Evolutionary conservation across 1,140 invertebrate species (phyloP), one percentile per base, ranked within the genome.

Genomic region (Dinothrombium tinctorium): DNA sequence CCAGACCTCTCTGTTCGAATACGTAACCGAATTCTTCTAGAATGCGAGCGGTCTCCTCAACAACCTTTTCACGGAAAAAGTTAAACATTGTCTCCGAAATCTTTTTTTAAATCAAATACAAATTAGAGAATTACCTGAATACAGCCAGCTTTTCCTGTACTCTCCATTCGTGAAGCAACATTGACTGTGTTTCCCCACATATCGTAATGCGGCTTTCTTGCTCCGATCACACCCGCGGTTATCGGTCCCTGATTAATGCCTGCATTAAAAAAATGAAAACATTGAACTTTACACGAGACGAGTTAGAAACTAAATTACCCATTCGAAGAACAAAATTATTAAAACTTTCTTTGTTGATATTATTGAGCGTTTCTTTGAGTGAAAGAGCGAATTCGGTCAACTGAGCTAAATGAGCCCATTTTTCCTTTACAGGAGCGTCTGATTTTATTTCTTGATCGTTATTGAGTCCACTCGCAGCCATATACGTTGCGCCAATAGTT

Each of bases 401-500:
- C 2, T 73, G 65, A 0, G 73, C 71, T 26, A 90, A 61, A 56
- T 89, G 83, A 1, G 68, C 68, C 84, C 84, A 90, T n/a, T n/a
- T n/a, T n/a, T n/a, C n/a, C n/a, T n/a, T n/a, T 2, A 73, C 63
- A 1, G 73, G 65, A 53, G 76, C 73, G 37, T 50, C 44, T 3
- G 66, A 63, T 66, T 76, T 51, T 31, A 59, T 53, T 1, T 51
- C 38, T 2, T 59, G 51, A n/a, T n/a, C n/a, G n/a, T n/a, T n/a
- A 53, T 77, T 81, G 47, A 89, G 65, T 29, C 87, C 89, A 48
- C 82, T 84, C 0, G 87, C 86, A 29, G 84, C 86, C 89, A 95
- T 95, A 54, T 94, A 95, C 0, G 86, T 92, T 1, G 84, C 87
- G 21, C 86, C 81, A 49, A 95, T 94, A 11, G 89, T 95, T 62